Conservation (phyloP, 1,140 invertebrate genomes). For the Drosophila gunungcola region DNA sequence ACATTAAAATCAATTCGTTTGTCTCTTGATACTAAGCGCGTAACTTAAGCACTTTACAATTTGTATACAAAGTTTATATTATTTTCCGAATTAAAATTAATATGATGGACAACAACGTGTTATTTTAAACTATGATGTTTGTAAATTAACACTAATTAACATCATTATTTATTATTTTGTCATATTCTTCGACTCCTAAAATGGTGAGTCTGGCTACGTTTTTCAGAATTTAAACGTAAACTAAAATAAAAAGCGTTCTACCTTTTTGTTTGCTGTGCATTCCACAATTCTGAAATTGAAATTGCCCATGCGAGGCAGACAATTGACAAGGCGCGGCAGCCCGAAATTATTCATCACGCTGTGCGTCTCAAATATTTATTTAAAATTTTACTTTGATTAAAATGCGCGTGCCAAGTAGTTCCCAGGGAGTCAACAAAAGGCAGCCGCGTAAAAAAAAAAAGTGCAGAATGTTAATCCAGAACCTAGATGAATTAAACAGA, state of each 20-base stretch:
- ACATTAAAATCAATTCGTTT: no score
- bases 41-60: no score
- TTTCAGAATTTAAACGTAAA: neutral
- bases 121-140: no score
- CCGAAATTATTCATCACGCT: slow-evolving; percentile 69
- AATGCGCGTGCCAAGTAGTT: slow-evolving; percentile 65
- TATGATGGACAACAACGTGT: no score
- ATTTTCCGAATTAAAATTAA: no score
- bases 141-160: no score
- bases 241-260: no score
- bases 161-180: no score
- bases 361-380: slow-evolving; percentile 70
- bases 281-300: slow-evolving; percentile 48
- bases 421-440: slow-evolving; percentile 43
- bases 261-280: neutral
- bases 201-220: no score
- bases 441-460: slow-evolving; percentile 16
- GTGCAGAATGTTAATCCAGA: slow-evolving; percentile 39
- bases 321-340: slow-evolving; percentile 34
- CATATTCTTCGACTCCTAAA: no score
- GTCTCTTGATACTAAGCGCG: no score
- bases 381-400: slow-evolving; percentile 80
- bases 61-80: no score
- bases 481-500: slow-evolving; percentile 70
- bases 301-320: slow-evolving; percentile 58